phyloP scores from a whole-genome alignment of 2,797 vertebrate species.

The Enoplosus armatus region DNA sequence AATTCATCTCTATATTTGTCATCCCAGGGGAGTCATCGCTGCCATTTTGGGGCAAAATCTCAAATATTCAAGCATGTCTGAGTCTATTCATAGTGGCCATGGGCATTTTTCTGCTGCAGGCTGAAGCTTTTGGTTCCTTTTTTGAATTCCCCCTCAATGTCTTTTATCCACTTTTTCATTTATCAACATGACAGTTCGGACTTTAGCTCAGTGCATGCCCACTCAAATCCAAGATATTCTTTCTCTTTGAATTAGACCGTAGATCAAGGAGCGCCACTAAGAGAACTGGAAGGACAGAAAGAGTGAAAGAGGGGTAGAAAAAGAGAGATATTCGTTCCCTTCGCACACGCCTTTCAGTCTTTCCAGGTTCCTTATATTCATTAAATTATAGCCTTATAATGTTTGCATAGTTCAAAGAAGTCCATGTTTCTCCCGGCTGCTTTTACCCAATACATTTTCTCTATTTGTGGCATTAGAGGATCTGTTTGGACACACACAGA shows the following conservation, averaged over 20 bases:
- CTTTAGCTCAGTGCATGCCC: slow-evolving; percentile 42
- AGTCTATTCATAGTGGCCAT: slow-evolving; percentile 37
- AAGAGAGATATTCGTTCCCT: not conserved
- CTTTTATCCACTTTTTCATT: slow-evolving; percentile 49
- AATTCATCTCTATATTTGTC: slow-evolving; percentile 32
- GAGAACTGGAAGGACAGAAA: not conserved
- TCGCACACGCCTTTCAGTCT: slow-evolving; percentile 2
- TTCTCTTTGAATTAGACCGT: slow-evolving; percentile 48
- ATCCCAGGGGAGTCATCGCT: slow-evolving; percentile 21
- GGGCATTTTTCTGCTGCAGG: slow-evolving; percentile 38
- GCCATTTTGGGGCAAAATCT: slow-evolving; percentile 45
- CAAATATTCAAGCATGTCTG: slow-evolving; percentile 51
- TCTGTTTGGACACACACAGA: slow-evolving; percentile 11
- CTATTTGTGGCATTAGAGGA: not conserved
- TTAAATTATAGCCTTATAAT: slow-evolving; percentile 32
- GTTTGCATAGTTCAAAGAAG: slow-evolving; percentile 38
- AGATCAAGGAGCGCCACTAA: slow-evolving; percentile 33
- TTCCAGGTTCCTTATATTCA: slow-evolving; percentile 7
- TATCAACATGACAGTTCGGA: slow-evolving; percentile 63
- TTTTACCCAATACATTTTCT: slow-evolving; percentile 2
- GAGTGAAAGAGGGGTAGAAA: not conserved
- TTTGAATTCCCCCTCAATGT: slow-evolving; percentile 30
- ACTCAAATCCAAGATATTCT: slow-evolving; percentile 52
- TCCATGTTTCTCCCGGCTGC: slow-evolving; percentile 8
- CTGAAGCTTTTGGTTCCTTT: slow-evolving; percentile 18